Conservation (phyloP, 2,888 invertebrate genomes). For the Archaeoteleia sp. region DNA sequence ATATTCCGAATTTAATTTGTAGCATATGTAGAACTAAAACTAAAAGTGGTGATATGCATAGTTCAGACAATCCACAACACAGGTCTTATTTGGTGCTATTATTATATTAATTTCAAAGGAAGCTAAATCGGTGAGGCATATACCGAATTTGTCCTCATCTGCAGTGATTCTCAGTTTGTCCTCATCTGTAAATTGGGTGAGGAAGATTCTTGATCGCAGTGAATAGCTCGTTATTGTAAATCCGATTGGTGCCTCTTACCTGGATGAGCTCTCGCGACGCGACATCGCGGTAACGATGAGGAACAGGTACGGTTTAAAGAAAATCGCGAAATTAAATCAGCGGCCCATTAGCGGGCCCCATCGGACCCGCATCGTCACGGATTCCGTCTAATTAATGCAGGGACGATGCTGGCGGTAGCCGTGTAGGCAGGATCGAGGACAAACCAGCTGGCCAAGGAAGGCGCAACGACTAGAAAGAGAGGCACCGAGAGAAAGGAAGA, state of each 20-base stretch:
- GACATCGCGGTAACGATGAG: conserved; percentile 18
- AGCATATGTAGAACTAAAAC: no score
- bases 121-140: no score
- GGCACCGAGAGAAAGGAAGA: conserved; percentile 27
- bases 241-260: conserved; percentile 14
- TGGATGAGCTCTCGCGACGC: conserved; percentile 2
- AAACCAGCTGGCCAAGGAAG: conserved; percentile 53
- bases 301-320: conserved; percentile 49
- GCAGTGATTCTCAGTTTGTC: no score
- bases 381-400: conserved; percentile 69
- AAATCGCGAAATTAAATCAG: conserved; percentile 67
- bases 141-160: no score
- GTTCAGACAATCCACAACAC: no score
- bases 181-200: conserved; percentile 25
- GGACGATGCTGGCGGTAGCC: conserved; percentile 59
- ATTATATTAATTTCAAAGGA: no score
- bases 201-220: conserved; percentile 22
- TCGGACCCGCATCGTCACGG: conserved; percentile 64
- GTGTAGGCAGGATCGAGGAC: conserved; percentile 55
- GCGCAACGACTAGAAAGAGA: conserved; percentile 29
- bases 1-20: no score
- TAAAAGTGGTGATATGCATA: no score
- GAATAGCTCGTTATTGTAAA: conserved; percentile 33
- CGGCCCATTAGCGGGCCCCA: conserved; percentile 64
- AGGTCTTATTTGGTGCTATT: no score